phyloP scores from a whole-genome alignment of 1,140 invertebrate genomes.

The Halesus radiatus region DNA sequence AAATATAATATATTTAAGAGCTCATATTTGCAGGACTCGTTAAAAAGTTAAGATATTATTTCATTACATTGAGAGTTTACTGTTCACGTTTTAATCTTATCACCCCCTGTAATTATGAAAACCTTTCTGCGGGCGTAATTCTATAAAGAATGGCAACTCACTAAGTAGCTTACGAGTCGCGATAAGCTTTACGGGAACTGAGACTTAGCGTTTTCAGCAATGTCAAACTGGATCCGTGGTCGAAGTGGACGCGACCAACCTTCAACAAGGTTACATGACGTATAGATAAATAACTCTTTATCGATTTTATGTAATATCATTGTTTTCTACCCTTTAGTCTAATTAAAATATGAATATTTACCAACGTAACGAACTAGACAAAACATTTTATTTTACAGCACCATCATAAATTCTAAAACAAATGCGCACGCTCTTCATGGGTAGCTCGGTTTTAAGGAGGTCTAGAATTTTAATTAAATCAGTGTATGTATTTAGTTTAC shows the following conservation, averaged over 20 bases:
- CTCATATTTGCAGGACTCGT: neutral
- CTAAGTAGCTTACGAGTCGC: neutral
- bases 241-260: neutral
- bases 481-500: no score
- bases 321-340: no score
- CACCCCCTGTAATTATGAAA: conserved; percentile 15
- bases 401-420: no score
- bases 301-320: no score
- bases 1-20: neutral
- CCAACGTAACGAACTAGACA: no score
- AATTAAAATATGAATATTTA: no score
- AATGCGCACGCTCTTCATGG: no score
- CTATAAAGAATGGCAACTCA: conserved; percentile 21
- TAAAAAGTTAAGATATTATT: conserved; percentile 1
- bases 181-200: conserved; percentile 8
- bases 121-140: conserved; percentile 19
- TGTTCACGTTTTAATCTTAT: conserved; percentile 21
- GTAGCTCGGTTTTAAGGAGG: no score
- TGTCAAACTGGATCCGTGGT: conserved; percentile 11
- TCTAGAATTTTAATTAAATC: no score
- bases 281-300: no score
- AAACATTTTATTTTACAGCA: no score
- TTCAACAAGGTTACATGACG: neutral
- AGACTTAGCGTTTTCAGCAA: neutral
- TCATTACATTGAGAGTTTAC: conserved; percentile 4